Base-by-base conservation (phyloP, 2,888 invertebrate genomes). In the Nemapogon koenigi region DNA sequence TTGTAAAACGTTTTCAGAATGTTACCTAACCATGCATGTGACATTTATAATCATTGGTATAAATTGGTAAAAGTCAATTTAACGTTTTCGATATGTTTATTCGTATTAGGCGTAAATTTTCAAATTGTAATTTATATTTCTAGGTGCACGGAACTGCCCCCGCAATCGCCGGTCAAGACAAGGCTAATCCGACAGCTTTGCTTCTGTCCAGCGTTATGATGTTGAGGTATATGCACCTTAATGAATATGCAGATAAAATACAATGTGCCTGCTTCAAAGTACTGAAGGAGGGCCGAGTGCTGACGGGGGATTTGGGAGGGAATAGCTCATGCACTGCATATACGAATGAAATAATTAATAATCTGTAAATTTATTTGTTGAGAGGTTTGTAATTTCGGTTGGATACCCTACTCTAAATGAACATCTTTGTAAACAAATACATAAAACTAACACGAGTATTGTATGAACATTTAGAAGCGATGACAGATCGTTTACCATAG, bases 161-260 rank as follows among this genome's bases (percentile, higher is more conserved):
- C 0, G 90, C 94, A 48, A 97, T 98, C 58, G 97, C 97, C 29
- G 98, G 98, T 7, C 87, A 94, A 63, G 97, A 99, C 80, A 87
- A 91, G 64, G 99, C 99, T 26, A 99, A 99, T 65, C 99, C 99
- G 10, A 99, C 99, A 0, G 99, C 99, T 6, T 81, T 99, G 14
- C 82, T 99, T 6, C 83, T 99, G 2, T 97, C 97, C 2, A 91
- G 91, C 0, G 95, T 97, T 1, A 99, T 99, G 99, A 99, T 99
- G 99, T 82, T 99, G 41, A 86, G 94, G 22, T 84, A 98, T 62
- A 87, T 99, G 90, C 83, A 88, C 25, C 71, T 97, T 22, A 79
- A 68, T 32, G 60, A 82, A 0, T 78, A 90, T 49, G 97, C 92
- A 0, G 76, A 83, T 48, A 85, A 82, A 45, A 97, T 98, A 42